A percentile compares a stretch with the other conserved stretches of the same genome.
Conservation (phyloP, 2,113 vertebrate genomes). For the Chaenogobius annularis region DNA sequence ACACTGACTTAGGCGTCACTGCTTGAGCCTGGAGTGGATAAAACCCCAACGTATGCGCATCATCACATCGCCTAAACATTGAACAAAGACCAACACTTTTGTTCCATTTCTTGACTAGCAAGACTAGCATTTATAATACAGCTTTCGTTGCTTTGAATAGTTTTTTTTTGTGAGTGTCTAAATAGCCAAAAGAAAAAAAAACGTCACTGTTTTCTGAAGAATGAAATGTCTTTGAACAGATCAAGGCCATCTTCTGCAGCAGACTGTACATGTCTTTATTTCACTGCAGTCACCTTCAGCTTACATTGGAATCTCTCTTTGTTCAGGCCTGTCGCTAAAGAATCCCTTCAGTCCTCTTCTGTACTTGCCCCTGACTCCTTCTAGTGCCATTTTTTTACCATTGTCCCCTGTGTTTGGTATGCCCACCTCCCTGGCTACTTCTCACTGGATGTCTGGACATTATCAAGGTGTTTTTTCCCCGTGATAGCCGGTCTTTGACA, state of each 20-base stretch:
- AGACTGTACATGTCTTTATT: conserved; percentile 2
- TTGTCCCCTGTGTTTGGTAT: conserved; percentile 3
- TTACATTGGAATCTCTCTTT: not conserved
- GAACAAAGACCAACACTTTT: too few species aligned
- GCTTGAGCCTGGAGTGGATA: too few species aligned
- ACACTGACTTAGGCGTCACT: too few species aligned
- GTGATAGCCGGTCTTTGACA: conserved; percentile 17
- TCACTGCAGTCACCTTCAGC: conserved; percentile 5
- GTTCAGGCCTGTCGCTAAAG: not conserved
- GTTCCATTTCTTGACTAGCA: too few species aligned
- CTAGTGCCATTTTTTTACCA: conserved; percentile 6
- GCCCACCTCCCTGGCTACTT: not conserved
- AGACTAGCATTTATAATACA: too few species aligned
- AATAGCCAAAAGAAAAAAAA: too few species aligned
- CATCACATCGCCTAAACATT: too few species aligned
- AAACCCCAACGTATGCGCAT: too few species aligned
- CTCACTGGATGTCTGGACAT: conserved; percentile 19
- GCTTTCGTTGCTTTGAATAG: too few species aligned
- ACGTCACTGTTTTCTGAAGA: not conserved
- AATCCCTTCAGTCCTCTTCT: not conserved
- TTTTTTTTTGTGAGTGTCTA: too few species aligned
- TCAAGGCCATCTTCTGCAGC: conserved; percentile 1
- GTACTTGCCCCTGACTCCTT: not conserved
- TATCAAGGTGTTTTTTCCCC: conserved; percentile 34
- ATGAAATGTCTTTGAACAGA: not conserved